Conservation (phyloP, 1,140 invertebrate species). For the Trachelipus rathkii region DNA sequence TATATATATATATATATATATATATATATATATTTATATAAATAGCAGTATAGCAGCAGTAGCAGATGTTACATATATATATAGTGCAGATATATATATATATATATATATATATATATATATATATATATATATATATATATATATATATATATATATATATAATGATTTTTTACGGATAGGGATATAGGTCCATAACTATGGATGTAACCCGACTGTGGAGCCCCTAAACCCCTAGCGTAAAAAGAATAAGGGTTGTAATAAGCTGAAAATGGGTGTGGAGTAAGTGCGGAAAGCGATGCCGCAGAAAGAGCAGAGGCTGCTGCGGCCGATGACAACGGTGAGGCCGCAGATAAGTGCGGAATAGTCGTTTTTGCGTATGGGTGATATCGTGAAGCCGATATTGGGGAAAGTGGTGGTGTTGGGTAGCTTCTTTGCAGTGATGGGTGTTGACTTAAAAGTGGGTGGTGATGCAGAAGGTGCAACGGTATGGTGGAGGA, state of each 20-base stretch:
- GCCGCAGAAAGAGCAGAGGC: constrained; percentile 40
- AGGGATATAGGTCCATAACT: not conserved
- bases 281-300: constrained; percentile 36
- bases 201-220: constrained; percentile 38
- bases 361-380: constrained; percentile 50
- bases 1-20: not conserved
- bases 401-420: constrained; percentile 77
- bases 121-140: not conserved
- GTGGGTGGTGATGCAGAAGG: constrained; percentile 52
- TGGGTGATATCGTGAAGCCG: constrained; percentile 79
- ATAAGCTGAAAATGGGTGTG: constrained; percentile 42
- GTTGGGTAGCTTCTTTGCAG: constrained; percentile 65
- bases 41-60: too few species aligned
- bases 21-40: not conserved
- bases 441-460: constrained; percentile 42
- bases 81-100: not conserved
- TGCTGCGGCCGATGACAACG: constrained; percentile 22
- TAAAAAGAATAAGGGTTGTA: constrained; percentile 44
- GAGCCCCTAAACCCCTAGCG: constrained; percentile 38
- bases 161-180: not conserved
- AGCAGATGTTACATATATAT: not conserved
- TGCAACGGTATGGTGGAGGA: constrained; percentile 55
- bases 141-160: constrained; percentile 14
- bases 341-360: constrained; percentile 38
- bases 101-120: not conserved